These are phyloP conservation scores for Isichthys henryi DNA, from an alignment of 2,113 vertebrate genomes.

Conservation along the genomic window DNA sequence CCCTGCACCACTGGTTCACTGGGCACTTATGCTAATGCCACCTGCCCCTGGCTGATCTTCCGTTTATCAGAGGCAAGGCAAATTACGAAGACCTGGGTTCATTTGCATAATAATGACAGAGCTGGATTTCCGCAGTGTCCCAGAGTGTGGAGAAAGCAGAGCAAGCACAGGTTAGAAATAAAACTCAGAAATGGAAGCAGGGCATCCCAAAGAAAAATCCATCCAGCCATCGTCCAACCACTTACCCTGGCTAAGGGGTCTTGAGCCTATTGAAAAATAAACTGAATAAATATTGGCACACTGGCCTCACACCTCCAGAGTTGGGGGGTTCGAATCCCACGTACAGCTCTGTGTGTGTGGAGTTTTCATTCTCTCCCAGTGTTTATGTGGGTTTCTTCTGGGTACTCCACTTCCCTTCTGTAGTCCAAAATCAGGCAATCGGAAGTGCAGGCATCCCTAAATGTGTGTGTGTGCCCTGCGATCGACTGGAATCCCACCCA, in stretches of 20 bases:
- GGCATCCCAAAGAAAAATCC: neutral
- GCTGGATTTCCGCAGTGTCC: conserved; percentile 10
- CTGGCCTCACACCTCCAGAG: neutral
- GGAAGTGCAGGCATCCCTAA: neutral
- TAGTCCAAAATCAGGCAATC: neutral
- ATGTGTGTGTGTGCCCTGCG: neutral
- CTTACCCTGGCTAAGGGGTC: neutral
- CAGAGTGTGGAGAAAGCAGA: conserved; percentile 9
- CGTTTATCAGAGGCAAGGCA: conserved; percentile 39
- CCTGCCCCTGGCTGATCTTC: conserved; percentile 36
- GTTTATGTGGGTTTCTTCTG: neutral
- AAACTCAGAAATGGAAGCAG: neutral
- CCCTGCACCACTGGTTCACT: neutral
- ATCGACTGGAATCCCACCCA: neutral
- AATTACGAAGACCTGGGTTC: conserved; percentile 30
- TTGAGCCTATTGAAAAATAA: neutral
- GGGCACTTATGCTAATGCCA: conserved; percentile 8
- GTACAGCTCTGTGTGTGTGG: neutral
- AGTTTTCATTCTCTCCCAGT: neutral
- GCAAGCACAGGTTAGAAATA: neutral
- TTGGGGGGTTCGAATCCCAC: neutral
- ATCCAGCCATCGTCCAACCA: neutral
- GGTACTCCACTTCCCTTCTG: neutral
- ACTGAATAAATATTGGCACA: neutral
- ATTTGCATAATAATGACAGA: conserved; percentile 47